Conservation (phyloP, 2,113 vertebrate species). For the Copsychus sechellarum region DNA sequence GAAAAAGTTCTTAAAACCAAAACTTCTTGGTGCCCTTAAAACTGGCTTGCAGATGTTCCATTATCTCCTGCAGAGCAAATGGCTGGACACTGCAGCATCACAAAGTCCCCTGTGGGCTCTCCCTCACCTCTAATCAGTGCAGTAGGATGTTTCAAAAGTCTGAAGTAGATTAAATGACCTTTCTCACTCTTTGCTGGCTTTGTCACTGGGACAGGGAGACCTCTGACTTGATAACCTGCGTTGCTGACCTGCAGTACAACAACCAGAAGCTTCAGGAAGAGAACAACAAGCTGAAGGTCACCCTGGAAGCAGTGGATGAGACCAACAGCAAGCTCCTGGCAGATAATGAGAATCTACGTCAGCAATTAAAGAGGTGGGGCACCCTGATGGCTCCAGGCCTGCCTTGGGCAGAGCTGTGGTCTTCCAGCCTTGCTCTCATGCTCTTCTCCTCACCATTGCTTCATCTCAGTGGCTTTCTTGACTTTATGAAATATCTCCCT, state of each 20-base stretch:
- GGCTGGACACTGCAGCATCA: rapidly evolving
- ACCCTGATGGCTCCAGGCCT: not conserved
- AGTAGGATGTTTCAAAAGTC: not conserved
- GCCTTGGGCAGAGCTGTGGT: not conserved
- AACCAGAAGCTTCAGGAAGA: constrained; percentile 89
- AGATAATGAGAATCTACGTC: constrained; percentile 77
- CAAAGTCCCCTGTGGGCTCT: not conserved
- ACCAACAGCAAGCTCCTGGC: constrained; percentile 79
- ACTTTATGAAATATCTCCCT: not conserved
- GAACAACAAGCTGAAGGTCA: constrained; percentile 80
- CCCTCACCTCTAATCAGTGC: not conserved
- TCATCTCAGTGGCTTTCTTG: not conserved
- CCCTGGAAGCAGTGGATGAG: constrained; percentile 83
- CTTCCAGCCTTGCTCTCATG: not conserved
- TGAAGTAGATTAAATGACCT: not conserved
- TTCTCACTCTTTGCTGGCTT: not conserved
- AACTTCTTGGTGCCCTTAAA: not conserved
- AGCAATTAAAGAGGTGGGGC: constrained; percentile 78
- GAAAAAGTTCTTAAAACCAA: not conserved
- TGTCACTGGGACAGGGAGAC: constrained; percentile 77
- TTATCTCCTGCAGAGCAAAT: not conserved
- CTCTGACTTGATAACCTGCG: constrained; percentile 83
- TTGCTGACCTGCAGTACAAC: constrained; percentile 85
- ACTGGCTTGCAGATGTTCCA: not conserved
- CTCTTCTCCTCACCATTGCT: not conserved